Percentiles rank a stretch among this genome's conserved stretches.
Conservation (phyloP, 2,888 invertebrate species). For the Scotopteryx bipunctaria region DNA sequence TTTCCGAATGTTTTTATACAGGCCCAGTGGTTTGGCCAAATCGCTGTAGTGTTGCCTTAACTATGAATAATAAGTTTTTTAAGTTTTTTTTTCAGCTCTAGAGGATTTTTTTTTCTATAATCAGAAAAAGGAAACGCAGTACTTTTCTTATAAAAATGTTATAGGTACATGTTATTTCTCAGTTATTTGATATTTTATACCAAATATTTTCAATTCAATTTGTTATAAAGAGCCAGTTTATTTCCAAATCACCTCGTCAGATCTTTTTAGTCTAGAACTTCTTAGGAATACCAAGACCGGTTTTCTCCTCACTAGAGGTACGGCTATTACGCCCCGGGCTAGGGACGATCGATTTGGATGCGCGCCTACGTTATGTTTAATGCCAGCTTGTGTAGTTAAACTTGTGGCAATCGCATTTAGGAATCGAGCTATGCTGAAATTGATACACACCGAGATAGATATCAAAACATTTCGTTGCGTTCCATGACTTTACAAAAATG, state of each 20-base stretch:
- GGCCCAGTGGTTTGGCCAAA: slow-evolving; percentile 34
- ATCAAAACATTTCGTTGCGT: too few relatives aligned
- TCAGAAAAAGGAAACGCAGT: too few relatives aligned
- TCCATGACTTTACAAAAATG: too few relatives aligned
- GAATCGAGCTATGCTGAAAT: slow-evolving; percentile 4
- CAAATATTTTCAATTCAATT: not conserved
- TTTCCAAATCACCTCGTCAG: not conserved
- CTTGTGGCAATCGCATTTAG: slow-evolving; percentile 6
- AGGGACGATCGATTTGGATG: slow-evolving; percentile 50
- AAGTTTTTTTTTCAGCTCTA: too few relatives aligned
- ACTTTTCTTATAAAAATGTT: too few relatives aligned
- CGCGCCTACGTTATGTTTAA: slow-evolving; percentile 37
- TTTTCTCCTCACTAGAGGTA: slow-evolving; percentile 8
- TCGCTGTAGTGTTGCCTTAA: slow-evolving; percentile 28
- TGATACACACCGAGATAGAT: too few relatives aligned
- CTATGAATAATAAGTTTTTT: not conserved
- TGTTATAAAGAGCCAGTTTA: not conserved
- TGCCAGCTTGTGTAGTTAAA: slow-evolving; percentile 26
- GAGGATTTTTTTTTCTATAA: too few relatives aligned
- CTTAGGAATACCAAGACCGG: slow-evolving; percentile 6
- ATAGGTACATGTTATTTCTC: too few relatives aligned
- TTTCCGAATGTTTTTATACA: slow-evolving; percentile 55
- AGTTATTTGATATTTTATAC: not conserved
- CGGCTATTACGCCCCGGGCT: slow-evolving; percentile 22
- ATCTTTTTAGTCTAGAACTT: not conserved